phyloP scores from a whole-genome alignment of 2,113 vertebrate species.

The Melanerpes formicivorus region DNA sequence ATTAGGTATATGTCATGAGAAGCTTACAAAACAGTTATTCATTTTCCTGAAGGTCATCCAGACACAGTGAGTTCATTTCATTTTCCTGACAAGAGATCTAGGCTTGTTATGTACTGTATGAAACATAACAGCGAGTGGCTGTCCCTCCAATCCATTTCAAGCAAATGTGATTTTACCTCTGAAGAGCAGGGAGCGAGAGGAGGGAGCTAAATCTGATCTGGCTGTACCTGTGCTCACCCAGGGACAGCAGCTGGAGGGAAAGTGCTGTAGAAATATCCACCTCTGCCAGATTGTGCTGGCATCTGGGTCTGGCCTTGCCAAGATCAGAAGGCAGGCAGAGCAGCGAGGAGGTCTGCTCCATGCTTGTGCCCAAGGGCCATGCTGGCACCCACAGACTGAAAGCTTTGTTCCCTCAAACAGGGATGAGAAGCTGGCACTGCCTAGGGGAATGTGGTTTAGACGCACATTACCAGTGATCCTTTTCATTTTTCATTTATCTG shows the following conservation, averaged over 20 bases:
- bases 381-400: background rate
- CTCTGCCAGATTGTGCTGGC: accelerated
- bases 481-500: conserved; percentile 30
- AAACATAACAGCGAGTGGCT: background rate
- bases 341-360: background rate
- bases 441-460: background rate
- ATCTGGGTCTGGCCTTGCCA: background rate
- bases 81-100: conserved; percentile 52
- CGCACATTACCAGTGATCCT: background rate
- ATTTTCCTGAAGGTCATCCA: conserved; percentile 56
- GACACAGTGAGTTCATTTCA: conserved; percentile 39
- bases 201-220: background rate
- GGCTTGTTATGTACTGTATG: conserved; percentile 29
- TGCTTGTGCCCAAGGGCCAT: accelerated
- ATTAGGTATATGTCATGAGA: background rate
- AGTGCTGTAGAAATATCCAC: background rate
- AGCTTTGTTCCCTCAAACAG: background rate
- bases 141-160: background rate
- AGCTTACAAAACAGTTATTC: conserved; percentile 37
- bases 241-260: background rate
- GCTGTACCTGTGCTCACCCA: background rate
- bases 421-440: too few species aligned
- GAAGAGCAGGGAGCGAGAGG: background rate
- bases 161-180: background rate
- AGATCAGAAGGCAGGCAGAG: accelerated